phyloP scores from a whole-genome alignment of 2,888 invertebrate species.

The Tetheella fluctuosa region DNA sequence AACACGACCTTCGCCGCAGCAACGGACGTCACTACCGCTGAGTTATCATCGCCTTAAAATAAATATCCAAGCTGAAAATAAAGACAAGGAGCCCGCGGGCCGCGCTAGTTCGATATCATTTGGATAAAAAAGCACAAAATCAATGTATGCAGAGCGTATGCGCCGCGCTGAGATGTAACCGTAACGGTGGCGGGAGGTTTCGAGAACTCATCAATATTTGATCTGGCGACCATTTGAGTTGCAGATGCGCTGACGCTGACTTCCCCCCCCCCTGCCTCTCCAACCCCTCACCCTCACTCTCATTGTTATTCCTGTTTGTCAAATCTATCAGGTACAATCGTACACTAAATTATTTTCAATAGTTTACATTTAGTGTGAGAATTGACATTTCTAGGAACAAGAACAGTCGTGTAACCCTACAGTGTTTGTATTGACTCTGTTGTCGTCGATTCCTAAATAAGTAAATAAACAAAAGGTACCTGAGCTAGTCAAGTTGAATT shows the following conservation, averaged over 20 bases:
- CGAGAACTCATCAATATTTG: slow-evolving; percentile 70
- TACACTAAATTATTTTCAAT: background rate
- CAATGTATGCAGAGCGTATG: slow-evolving; percentile 53
- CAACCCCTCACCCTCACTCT: slow-evolving; percentile 23
- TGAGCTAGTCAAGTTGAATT: no score
- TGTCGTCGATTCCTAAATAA: background rate
- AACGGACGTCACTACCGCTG: no score
- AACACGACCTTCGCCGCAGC: no score
- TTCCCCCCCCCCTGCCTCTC: slow-evolving; percentile 20
- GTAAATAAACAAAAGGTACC: no score
- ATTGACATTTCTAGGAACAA: background rate
- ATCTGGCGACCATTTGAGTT: slow-evolving; percentile 57
- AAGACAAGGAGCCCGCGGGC: background rate
- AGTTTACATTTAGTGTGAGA: background rate
- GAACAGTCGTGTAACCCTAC: background rate
- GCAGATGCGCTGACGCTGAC: slow-evolving; percentile 51
- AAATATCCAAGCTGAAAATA: background rate
- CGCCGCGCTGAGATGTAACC: slow-evolving; percentile 25
- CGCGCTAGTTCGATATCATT: slow-evolving; percentile 19
- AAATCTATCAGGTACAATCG: slow-evolving; percentile 23
- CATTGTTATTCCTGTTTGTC: slow-evolving; percentile 50
- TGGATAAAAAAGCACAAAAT: slow-evolving; percentile 31
- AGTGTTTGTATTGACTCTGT: background rate
- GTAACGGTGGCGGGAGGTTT: slow-evolving; percentile 40
- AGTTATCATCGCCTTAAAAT: no score